A percentile compares a stretch with the other conserved stretches of the same genome.
Conservation (phyloP, 92 coral and sea anemone species). For the Umimayanthus kanabou region DNA sequence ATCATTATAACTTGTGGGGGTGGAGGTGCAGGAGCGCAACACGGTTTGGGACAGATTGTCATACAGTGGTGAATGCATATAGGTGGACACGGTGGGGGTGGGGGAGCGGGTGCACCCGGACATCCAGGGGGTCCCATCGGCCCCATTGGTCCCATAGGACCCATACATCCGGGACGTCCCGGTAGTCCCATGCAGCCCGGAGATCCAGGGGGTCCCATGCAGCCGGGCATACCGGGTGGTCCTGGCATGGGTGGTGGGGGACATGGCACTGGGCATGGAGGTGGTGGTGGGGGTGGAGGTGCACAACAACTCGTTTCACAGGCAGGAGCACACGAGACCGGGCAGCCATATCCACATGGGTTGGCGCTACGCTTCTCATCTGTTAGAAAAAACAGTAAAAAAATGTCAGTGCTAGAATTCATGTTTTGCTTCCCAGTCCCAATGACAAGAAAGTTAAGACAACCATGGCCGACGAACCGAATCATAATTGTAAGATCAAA, state of each 20-base stretch:
- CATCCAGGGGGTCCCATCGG: conserved; percentile 93
- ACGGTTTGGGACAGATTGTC: conserved; percentile 89
- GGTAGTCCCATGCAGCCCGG: conserved; percentile 81
- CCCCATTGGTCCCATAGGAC: conserved; percentile 82
- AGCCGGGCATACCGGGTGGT: conserved; percentile 93
- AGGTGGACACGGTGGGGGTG: conserved; percentile 93
- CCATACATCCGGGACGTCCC: conserved; percentile 78
- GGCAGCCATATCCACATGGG: conserved; percentile 85
- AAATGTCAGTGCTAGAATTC: neutral
- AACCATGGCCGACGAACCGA: too few species aligned
- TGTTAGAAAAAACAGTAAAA: neutral
- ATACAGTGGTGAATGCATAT: conserved; percentile 96
- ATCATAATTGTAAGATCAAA: too few species aligned
- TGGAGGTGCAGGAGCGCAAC: conserved; percentile 58
- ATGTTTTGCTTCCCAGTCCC: neutral
- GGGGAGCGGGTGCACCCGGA: conserved; percentile 93
- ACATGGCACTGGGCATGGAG: conserved; percentile 58
- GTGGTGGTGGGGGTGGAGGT: conserved; percentile 71
- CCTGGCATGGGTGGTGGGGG: conserved; percentile 75
- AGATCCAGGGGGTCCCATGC: conserved; percentile 90
- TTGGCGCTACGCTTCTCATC: conserved; percentile 76
- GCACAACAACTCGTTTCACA: conserved; percentile 73
- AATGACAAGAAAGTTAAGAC: neutral
- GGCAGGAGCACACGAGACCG: conserved; percentile 67
- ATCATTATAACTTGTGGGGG: conserved; percentile 49